Evolutionary conservation across 2,113 vertebrate species (phyloP), one percentile per base, ranked within the genome.

Genomic region (Ctenomys sociabilis): DNA sequence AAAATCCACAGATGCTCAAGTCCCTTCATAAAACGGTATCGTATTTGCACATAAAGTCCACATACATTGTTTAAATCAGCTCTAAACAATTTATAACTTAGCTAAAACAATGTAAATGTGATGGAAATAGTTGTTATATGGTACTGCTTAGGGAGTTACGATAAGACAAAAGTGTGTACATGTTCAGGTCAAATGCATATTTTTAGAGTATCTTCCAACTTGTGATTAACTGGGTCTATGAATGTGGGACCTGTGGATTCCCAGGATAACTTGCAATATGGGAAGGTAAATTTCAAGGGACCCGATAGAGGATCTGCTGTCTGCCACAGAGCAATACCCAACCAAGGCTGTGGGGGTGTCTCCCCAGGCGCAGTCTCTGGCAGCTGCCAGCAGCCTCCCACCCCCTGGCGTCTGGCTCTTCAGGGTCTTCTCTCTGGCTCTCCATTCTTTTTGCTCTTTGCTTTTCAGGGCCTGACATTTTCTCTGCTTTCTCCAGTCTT

Each of bases 351-450:
- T 21, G 11, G 35, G 26, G 81, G 22, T 13, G 1, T 59, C 68
- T 35, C 66, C 24, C 59, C 40, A 83, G 16, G 6, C 13, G 4
- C 8, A 0, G 0, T 9, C 19, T 40, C 57, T 5, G 0, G 3
- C 21, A 43, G 61, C 13, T 11, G 16, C 37, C 11, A 0, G 40
- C 11, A 4, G 17, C 37, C 66, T 70, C 30, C 0, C 7, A 1
- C 11, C 22, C 0, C 3, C 61, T 2, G 0, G 83, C 35, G 35
- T 43, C 80, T 30, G 57, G 11, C 5, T 12, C 85, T 64, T 2
- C 35, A 7, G n/a, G 8, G 32, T 77, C n/a, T 63, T 43, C 68
- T 57, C n/a, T 63, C n/a, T 40, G 43, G 43, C 26, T 85, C 64
- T n/a, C 64, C 52, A n/a, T n/a, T 24, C n/a, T 43, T 4, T 45